phyloP scores from a whole-genome alignment of 64 coral and sea anemone genomes.

The Stichodactyla mertensii region DNA sequence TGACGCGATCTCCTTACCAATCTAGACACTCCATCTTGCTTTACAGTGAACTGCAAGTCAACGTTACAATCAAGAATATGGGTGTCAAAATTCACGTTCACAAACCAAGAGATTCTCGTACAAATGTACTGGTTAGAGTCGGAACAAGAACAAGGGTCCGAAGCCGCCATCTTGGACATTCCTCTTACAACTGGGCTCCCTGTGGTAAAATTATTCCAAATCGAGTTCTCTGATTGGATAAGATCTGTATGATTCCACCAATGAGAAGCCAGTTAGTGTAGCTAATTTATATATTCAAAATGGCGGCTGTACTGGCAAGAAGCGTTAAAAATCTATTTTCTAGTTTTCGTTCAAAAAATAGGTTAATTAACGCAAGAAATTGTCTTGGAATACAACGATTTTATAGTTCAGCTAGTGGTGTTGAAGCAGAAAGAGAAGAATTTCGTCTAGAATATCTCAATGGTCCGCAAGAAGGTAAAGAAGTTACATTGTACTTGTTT shows the following conservation, averaged over 20 bases:
- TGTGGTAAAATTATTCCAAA: too few relatives aligned
- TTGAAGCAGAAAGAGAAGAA: conserved; percentile 25
- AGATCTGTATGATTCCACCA: not conserved
- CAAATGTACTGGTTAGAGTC: conserved; percentile 49
- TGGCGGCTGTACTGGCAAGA: conserved; percentile 1
- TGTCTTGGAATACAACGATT: not conserved
- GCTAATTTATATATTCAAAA: conserved; percentile 11
- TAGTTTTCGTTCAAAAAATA: conserved; percentile 3
- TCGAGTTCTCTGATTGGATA: not conserved
- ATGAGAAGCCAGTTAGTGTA: not conserved
- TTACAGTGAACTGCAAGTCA: conserved; percentile 56
- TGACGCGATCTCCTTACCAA: conserved; percentile 30
- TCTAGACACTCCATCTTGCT: conserved; percentile 45
- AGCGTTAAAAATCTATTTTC: not conserved
- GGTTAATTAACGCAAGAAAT: not conserved
- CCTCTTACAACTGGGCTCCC: too few relatives aligned
- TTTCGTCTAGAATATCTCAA: conserved; percentile 55
- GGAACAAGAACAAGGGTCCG: conserved; percentile 77
- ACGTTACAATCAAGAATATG: conserved; percentile 67
- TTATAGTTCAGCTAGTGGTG: not conserved
- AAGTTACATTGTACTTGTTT: not conserved
- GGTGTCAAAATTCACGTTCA: conserved; percentile 58
- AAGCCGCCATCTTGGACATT: not conserved
- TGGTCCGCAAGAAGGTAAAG: conserved; percentile 43
- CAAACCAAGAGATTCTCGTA: conserved; percentile 66